Base-by-base conservation (phyloP, 2,888 invertebrate species). In the Pemphredon lugubris region DNA sequence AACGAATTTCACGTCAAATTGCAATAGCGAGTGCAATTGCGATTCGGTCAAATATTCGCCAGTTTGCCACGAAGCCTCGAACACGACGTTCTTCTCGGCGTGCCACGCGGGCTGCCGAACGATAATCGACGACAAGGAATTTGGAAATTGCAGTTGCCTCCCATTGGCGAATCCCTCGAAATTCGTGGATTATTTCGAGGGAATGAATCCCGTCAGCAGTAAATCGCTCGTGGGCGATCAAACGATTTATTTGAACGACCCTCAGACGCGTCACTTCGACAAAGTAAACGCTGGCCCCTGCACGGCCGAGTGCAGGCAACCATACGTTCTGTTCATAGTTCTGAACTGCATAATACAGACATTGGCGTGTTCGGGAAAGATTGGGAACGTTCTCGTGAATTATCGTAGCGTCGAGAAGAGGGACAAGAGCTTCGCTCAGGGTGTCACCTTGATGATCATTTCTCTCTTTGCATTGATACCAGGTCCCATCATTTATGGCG, bases 101-200 rank as follows among this genome's bases (percentile, higher is more conserved):
- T 95, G 95, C 79, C 94, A 94, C 84, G 95, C 95, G 0, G 95
- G 95, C 0, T 95, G 95, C 77, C 90, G 83, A 3, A 81, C 76
- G 1, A 72, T 85, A 7, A 75, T 89, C 16, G 85, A 88, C 54
- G 87, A 88, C 39, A 87, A 81, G 16, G 84, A 81, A 39, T 88
- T 86, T 40, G 86, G 87, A 0, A 82, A 88, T 13, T 90, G 89
- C 54, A 83, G 81, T 58, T 89, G 89, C 58, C 68, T 86, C 1
- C 61, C 75, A 6, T 70, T 26, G 30, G 18, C 50, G n/a, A n/a
- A n/a, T n/a, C n/a, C n/a, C n/a, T n/a, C n/a, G n/a, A n/a, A n/a
- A n/a, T n/a, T n/a, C n/a, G n/a, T n/a, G n/a, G n/a, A n/a, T n/a
- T n/a, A n/a, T n/a, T n/a, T n/a, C n/a, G n/a, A n/a, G n/a, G n/a